Conservation (phyloP, 2,888 invertebrate species). For the Lasioglossum morio region DNA sequence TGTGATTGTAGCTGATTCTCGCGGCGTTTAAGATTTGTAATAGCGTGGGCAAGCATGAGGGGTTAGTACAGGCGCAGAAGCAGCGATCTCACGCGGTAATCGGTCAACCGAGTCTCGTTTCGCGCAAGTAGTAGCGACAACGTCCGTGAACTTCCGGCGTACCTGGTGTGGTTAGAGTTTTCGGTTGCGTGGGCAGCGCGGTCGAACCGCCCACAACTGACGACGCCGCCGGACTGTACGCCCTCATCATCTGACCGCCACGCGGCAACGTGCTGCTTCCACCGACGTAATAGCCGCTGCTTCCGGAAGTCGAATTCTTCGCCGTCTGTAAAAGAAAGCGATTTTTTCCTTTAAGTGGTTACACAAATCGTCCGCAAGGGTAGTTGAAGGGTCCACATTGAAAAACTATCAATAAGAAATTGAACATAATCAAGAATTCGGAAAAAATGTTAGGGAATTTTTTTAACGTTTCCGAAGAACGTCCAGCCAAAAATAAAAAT, state of each 20-base stretch:
- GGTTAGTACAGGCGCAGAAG: constrained; percentile 5
- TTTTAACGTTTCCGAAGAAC: too few relatives aligned
- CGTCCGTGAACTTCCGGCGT: constrained; percentile 53
- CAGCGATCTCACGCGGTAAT: constrained; percentile 4
- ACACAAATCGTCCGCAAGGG: accelerated
- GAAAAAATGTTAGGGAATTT: too few relatives aligned
- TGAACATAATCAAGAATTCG: not conserved
- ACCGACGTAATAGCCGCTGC: constrained; percentile 88
- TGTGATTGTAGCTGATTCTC: not conserved
- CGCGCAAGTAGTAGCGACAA: not conserved
- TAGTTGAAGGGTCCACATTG: not conserved
- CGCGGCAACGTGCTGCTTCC: constrained; percentile 89
- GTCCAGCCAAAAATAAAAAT: too few relatives aligned
- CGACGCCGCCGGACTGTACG: constrained; percentile 88
- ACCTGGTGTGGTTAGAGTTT: constrained; percentile 81
- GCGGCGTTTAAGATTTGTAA: not conserved
- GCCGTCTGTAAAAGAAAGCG: constrained; percentile 83
- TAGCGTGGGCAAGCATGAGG: constrained; percentile 15
- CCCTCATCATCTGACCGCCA: constrained; percentile 88
- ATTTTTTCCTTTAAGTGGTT: not conserved
- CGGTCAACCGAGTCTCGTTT: not conserved
- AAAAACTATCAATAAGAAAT: too few relatives aligned
- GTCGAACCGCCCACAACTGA: constrained; percentile 79
- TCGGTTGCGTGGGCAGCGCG: constrained; percentile 77
- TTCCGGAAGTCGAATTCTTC: constrained; percentile 86